Percentiles rank a stretch among this genome's conserved stretches.
Evolutionary conservation across 2,888 invertebrate species (phyloP).

Genomic region (Hirtodrosophila duncani): DNA sequence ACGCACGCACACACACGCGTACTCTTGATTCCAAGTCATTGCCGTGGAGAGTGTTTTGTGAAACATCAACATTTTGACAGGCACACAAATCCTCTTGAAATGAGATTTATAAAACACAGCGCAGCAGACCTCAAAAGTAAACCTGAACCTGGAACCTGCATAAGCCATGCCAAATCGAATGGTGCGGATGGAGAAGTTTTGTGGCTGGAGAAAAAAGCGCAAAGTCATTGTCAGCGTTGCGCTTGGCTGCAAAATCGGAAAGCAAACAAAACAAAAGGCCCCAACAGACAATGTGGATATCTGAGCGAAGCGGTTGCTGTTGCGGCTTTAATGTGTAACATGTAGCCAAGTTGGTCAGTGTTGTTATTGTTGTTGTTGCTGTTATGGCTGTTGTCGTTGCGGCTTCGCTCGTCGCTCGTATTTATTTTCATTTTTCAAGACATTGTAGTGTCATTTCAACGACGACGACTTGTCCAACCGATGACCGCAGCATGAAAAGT

Average conservation of each 20-base stretch:
- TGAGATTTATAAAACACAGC: constrained; percentile 71
- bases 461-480: constrained; percentile 57
- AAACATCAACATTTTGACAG: constrained; percentile 75
- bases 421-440: constrained; percentile 75
- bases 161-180: no score
- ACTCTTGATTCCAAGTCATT: constrained; percentile 5
- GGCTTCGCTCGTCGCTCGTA: constrained; percentile 41
- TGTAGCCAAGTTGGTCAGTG: constrained; percentile 44
- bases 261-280: constrained; percentile 60
- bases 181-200: no score
- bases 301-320: constrained; percentile 9
- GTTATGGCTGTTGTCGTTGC: constrained; percentile 23
- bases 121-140: constrained; percentile 28
- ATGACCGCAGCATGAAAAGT: constrained; percentile 62
- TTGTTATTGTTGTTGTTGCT: constrained; percentile 31
- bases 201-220: constrained; percentile 60
- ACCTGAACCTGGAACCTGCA: no score
- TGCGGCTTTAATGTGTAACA: constrained; percentile 67
- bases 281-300: neutral
- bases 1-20: constrained; percentile 5
- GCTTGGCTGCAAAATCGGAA: constrained; percentile 70
- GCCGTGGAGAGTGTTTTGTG: constrained; percentile 58
- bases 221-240: constrained; percentile 73
- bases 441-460: constrained; percentile 73
- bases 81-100: constrained; percentile 73